Evolutionary conservation across 2,113 vertebrate genomes (phyloP), one percentile per base, ranked within the genome.

Genomic region (Tiliqua scincoides): DNA sequence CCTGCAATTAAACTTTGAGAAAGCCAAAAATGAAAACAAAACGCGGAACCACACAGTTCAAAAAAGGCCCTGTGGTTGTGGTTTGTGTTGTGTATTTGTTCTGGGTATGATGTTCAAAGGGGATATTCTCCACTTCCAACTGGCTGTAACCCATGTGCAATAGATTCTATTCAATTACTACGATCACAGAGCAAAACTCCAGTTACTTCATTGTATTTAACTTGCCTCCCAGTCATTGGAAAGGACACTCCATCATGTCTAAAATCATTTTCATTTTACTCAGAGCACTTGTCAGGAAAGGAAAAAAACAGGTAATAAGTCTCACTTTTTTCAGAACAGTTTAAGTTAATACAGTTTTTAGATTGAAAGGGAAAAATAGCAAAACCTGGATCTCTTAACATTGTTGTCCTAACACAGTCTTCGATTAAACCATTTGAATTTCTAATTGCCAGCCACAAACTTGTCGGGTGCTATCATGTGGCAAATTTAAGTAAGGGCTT

Each of bases 181-280:
- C 93, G 91, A 92, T 93, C 94, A 94, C 87, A 89, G 88, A 91
- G 90, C 91, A 94, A 94, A 92, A 87, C 85, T 91, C 79, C 15
- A 1, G 88, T 95, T 95, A 93, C 89, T 94, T 94, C 87, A 86
- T 93, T 92, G 94, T 85, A 30, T 68, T 93, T 89, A 94, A 94
- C 88, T 57, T 94, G 91, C 92, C 92, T 87, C 82, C 93, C 92
- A 95, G 87, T 94, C 92, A 94, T 81, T 94, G 89, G 91, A 95
- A 94, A 93, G 93, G 93, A 92, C 89, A 95, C 93, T 93, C 94
- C 93, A 94, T 93, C 94, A 92, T 93, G 74, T 93, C 92, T 95
- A 94, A 92, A 94, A 89, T 91, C 89, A 90, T 83, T 90, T 93
- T 93, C 92, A 14, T 35, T 77, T 84, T 93, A 93, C 89, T 94